Base-by-base conservation (phyloP, 1,140 invertebrate species). In the Drosophila arizonae region DNA sequence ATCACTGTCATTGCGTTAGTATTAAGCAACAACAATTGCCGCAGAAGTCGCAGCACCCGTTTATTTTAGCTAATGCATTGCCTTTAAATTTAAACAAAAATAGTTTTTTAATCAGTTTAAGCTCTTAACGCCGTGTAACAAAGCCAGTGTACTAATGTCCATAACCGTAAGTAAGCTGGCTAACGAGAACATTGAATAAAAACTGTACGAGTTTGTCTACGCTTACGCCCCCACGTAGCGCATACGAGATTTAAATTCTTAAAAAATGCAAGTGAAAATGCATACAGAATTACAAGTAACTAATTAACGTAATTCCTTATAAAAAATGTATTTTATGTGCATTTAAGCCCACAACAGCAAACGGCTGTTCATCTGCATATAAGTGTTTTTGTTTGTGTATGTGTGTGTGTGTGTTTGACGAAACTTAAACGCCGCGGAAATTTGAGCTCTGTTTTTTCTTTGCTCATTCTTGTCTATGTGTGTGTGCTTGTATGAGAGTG, bases 111-210 rank as follows among this genome's bases (percentile, higher is more conserved):
- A 52, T 43, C 26, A 67, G 43, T 79, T 84, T 84, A 61, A 72
- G 67, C 50, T 77, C 72, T 54, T 43, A 88, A 69, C 72, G 73
- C 54, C 66, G 76, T 72, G 74, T 71, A 80, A 87, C 63, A 79
- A 77, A 88, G 69, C 61, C 65, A 77, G 73, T 80, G 55, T 74
- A 84, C 87, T 90, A 81, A 90, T 90, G 87, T 90, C 87, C 82
- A 90, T 90, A 84, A 90, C 87, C 87, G 87, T 90, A 90, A 90
- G 87, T 90, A 66, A 26, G 9, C 21, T 51, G 43, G 28, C 8
- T 43, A 36, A 4, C 26, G 56, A 45, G 24, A 54, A 41, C 30
- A 51, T 43, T 45, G 46, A 64, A 21, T 45, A 52, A 36, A 52
- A 52, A 36, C 33, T 36, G 3, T 36, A 69, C 39, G 50, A 43